Evolutionary conservation across 2,888 invertebrate species (phyloP).

Genomic region (Drosophila subsilvestris): DNA sequence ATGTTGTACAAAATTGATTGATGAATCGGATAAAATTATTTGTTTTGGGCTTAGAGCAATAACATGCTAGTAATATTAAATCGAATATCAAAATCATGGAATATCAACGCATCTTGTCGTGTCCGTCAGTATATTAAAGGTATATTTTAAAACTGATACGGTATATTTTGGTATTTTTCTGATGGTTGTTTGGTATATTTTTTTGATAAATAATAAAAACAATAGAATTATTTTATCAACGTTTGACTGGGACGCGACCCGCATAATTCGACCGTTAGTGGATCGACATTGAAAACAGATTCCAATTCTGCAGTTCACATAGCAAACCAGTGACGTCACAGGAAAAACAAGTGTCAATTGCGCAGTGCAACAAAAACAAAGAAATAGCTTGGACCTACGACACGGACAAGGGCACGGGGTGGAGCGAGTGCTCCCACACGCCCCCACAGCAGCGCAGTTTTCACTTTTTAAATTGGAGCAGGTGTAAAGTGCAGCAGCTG

Average conservation of each 20-base stretch:
- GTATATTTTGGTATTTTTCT: too few species aligned
- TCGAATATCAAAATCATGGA: too few species aligned
- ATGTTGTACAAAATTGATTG: too few species aligned
- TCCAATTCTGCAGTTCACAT: neutral
- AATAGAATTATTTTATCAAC: conserved; percentile 29
- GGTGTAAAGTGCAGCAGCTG: neutral
- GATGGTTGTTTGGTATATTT: too few species aligned
- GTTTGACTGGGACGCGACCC: conserved; percentile 11
- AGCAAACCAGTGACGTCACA: conserved; percentile 35
- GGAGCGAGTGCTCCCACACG: conserved; percentile 17
- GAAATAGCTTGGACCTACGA: neutral
- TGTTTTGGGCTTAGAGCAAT: too few species aligned
- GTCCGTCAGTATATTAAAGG: too few species aligned
- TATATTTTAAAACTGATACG: too few species aligned
- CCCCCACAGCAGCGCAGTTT: conserved; percentile 21
- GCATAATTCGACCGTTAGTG: conserved; percentile 27
- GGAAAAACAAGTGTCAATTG: conserved; percentile 17
- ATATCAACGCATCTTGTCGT: too few species aligned
- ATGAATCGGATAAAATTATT: too few species aligned
- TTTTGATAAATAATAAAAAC: too few species aligned
- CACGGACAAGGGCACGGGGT: neutral
- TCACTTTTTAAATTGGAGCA: conserved; percentile 6
- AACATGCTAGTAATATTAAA: too few species aligned
- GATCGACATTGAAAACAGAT: conserved; percentile 5
- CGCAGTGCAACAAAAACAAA: conserved; percentile 35